Percentiles rank a stretch among this genome's conserved stretches.
Conservation (phyloP, 2,113 vertebrate genomes). For the Arvicanthis niloticus region DNA sequence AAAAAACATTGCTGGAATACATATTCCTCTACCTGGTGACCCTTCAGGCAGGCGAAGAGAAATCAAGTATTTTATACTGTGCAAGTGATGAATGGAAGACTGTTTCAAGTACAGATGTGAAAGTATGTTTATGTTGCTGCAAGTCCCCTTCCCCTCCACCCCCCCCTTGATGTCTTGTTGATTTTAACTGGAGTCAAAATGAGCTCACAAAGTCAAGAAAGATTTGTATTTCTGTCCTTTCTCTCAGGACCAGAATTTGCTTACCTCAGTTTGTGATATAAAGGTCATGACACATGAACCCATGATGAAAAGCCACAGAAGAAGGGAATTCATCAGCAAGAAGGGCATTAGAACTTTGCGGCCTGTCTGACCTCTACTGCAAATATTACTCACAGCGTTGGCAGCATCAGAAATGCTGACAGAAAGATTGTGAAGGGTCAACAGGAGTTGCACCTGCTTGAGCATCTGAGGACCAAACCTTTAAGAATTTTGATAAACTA, state of each 20-base stretch:
- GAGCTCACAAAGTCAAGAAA: not conserved
- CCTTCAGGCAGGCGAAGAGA: not conserved
- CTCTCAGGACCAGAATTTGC: constrained; percentile 48
- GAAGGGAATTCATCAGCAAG: constrained; percentile 34
- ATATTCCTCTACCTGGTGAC: not conserved
- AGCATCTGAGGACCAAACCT: constrained; percentile 10
- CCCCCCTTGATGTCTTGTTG: not conserved
- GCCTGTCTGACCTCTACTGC: constrained; percentile 37
- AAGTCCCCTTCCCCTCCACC: too few relatives aligned
- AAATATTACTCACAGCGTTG: constrained; percentile 66
- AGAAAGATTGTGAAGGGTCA: constrained; percentile 34
- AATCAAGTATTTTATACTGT: not conserved
- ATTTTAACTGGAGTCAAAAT: not conserved
- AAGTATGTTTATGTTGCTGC: not conserved
- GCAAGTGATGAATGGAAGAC: not conserved
- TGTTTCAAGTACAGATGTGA: not conserved
- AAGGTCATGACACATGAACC: constrained; percentile 30
- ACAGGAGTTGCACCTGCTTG: not conserved
- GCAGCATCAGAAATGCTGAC: constrained; percentile 61
- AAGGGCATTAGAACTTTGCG: constrained; percentile 8
- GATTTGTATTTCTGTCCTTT: constrained; percentile 40
- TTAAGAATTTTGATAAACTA: constrained; percentile 57
- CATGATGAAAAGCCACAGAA: constrained; percentile 28
- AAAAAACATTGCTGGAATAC: not conserved
- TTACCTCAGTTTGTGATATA: constrained; percentile 34